Conservation (phyloP, 2,797 vertebrate species). For the Cynopterus sphinx region DNA sequence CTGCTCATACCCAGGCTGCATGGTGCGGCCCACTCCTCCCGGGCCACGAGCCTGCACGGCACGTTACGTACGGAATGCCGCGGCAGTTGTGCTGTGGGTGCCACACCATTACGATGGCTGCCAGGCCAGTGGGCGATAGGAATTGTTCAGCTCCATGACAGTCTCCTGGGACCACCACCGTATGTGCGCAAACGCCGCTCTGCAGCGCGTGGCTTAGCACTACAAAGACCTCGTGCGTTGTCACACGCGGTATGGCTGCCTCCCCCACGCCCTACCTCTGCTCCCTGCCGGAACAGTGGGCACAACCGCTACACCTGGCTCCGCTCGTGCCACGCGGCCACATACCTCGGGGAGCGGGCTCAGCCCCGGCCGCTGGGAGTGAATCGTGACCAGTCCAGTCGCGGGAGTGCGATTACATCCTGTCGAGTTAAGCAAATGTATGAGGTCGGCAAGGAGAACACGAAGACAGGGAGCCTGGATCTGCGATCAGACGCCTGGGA, state of each 20-base stretch:
- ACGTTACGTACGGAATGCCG: neutral
- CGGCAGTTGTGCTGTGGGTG: neutral
- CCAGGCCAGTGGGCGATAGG: neutral
- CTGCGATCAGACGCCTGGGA: neutral
- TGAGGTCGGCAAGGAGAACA: rapidly evolving
- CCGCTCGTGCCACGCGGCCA: rapidly evolving
- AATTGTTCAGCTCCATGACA: no score
- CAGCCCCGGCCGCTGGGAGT: no score
- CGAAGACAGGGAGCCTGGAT: neutral
- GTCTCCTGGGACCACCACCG: neutral
- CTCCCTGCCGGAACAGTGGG: neutral
- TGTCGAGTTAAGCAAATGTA: no score
- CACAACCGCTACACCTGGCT: no score
- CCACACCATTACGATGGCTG: neutral
- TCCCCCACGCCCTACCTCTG: neutral
- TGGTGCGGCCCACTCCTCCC: neutral
- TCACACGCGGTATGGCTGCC: neutral
- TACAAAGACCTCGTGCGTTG: neutral
- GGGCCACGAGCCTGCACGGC: neutral
- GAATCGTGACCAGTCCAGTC: neutral
- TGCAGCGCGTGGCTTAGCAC: rapidly evolving
- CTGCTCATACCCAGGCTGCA: neutral
- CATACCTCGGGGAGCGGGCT: neutral
- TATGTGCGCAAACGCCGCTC: no score
- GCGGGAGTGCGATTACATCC: no score